phyloP scores from a whole-genome alignment of 2,888 invertebrate genomes.

The Dicranocentrus wangi region DNA sequence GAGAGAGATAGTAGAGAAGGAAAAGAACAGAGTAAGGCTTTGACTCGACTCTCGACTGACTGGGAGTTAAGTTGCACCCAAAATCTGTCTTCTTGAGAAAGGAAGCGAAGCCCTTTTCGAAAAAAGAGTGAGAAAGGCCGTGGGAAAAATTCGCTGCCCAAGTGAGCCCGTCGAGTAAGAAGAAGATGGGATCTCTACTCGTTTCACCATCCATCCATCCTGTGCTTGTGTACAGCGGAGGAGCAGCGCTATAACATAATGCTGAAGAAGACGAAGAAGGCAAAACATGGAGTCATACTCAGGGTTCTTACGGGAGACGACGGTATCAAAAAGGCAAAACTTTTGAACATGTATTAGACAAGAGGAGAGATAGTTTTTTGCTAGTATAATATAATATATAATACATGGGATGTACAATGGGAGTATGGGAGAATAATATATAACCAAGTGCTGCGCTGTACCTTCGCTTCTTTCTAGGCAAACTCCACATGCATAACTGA shows the following conservation, averaged over 20 bases:
- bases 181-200: conserved; percentile 39
- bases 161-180: conserved; percentile 24
- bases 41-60: conserved; percentile 22
- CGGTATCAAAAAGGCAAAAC: neutral
- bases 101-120: conserved; percentile 62
- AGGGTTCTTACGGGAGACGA: neutral
- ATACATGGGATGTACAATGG: no score
- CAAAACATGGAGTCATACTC: conserved; percentile 6
- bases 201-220: neutral
- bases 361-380: no score
- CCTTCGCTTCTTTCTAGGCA: no score
- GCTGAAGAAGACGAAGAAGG: no score
- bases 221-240: neutral
- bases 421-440: no score
- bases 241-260: no score
- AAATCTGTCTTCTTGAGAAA: conserved; percentile 56
- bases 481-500: no score
- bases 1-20: neutral
- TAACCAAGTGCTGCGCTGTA: no score
- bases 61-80: conserved; percentile 63
- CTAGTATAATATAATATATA: no score
- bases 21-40: neutral
- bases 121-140: conserved; percentile 68
- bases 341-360: no score
- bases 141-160: conserved; percentile 67